A percentile compares a stretch with the other conserved stretches of the same genome.
phyloP scores from a whole-genome alignment of 2,797 vertebrate genomes.

The Hybognathus amarus region DNA sequence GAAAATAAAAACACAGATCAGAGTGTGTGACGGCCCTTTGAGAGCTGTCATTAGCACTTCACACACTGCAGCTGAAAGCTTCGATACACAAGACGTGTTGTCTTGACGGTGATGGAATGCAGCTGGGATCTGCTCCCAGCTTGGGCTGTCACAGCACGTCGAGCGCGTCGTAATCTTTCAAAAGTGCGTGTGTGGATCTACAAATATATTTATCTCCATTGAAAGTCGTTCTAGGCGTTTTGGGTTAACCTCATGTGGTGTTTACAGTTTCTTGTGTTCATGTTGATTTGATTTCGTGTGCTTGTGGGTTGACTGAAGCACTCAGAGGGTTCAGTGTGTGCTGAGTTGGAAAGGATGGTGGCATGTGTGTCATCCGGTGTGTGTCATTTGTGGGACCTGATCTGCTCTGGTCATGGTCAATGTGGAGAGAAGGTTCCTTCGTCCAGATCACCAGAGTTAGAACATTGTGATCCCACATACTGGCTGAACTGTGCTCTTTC shows the following conservation, averaged over 20 bases:
- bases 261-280: conserved; percentile 29
- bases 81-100: conserved; percentile 55
- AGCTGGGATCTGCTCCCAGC: conserved; percentile 53
- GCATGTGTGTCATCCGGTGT: neutral
- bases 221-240: conserved; percentile 21
- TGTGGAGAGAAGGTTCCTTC: conserved; percentile 40
- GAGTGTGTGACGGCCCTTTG: conserved; percentile 67
- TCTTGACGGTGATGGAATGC: conserved; percentile 54
- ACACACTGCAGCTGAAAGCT: conserved; percentile 61
- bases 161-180: conserved; percentile 40
- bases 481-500: conserved; percentile 46
- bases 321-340: conserved; percentile 10
- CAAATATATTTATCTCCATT: conserved; percentile 37
- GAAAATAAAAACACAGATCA: conserved; percentile 68
- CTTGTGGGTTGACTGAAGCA: conserved; percentile 23
- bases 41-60: conserved; percentile 75
- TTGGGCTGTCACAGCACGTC: conserved; percentile 53
- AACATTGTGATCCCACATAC: conserved; percentile 48
- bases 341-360: conserved; percentile 2
- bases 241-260: conserved; percentile 35
- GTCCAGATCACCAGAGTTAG: conserved; percentile 42
- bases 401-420: conserved; percentile 25
- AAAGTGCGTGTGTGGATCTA: conserved; percentile 23
- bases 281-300: conserved; percentile 35
- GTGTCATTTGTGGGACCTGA: conserved; percentile 21